A percentile compares a stretch with the other conserved stretches of the same genome.
phyloP scores from a whole-genome alignment of 1,140 invertebrate genomes.

The Platyscapa corneri region DNA sequence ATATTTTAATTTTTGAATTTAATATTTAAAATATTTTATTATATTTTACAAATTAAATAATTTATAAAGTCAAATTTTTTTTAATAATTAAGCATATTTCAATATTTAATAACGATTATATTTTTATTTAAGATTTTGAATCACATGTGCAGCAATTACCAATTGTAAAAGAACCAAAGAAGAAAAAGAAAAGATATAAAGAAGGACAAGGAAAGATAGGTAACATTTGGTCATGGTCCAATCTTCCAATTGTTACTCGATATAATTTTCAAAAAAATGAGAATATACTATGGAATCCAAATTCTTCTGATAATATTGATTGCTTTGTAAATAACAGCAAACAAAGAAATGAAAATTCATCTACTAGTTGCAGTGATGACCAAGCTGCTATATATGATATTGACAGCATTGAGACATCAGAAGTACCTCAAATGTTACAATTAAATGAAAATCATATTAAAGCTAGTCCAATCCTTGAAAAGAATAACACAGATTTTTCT shows the following conservation, averaged over 20 bases:
- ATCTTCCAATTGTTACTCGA: slow-evolving; percentile 68
- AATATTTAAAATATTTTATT: background rate
- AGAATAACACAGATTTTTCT: slow-evolving; percentile 5
- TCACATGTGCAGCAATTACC: slow-evolving; percentile 15
- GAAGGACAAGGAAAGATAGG: slow-evolving; percentile 54
- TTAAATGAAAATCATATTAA: slow-evolving; percentile 20
- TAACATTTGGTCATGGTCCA: slow-evolving; percentile 64
- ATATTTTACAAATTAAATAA: too few relatives aligned
- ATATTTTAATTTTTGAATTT: background rate
- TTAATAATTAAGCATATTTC: too few relatives aligned
- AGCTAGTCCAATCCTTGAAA: background rate
- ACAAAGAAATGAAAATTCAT: slow-evolving; percentile 40
- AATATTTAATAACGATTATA: too few relatives aligned
- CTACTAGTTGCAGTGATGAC: slow-evolving; percentile 29
- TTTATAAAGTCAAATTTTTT: too few relatives aligned
- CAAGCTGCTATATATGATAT: slow-evolving; percentile 14
- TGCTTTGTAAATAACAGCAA: slow-evolving; percentile 50
- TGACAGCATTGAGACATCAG: background rate
- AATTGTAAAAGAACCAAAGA: slow-evolving; percentile 49
- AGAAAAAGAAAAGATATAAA: slow-evolving; percentile 57
- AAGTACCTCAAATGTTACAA: slow-evolving; percentile 33
- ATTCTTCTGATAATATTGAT: slow-evolving; percentile 29
- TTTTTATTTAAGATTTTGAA: slow-evolving; percentile 27
- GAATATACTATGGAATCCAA: slow-evolving; percentile 53
- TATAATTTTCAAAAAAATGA: slow-evolving; percentile 67